phyloP scores from a whole-genome alignment of 2,113 vertebrate genomes.

The Gulo gulo region DNA sequence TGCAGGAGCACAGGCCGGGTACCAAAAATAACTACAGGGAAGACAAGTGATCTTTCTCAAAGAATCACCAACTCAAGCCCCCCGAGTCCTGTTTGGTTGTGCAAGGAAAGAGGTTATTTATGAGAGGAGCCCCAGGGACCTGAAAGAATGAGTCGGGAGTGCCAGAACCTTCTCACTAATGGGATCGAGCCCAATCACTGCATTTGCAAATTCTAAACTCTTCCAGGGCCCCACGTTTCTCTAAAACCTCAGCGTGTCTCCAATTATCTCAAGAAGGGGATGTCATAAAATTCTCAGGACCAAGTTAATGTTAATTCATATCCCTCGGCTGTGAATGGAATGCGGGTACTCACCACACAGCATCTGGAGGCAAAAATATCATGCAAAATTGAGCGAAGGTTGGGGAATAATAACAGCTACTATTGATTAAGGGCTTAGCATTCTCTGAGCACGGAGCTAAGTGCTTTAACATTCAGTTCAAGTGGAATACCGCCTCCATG shows the following conservation, averaged over 20 bases:
- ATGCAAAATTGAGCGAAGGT: not conserved
- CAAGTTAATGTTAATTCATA: not conserved
- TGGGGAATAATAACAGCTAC: not conserved
- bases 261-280: not conserved
- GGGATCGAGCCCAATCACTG: not conserved
- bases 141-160: not conserved
- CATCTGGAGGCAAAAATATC: not conserved
- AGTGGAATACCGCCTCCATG: not conserved
- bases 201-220: not conserved
- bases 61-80: not conserved
- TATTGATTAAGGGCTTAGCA: not conserved
- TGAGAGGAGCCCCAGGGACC: not conserved
- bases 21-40: not conserved
- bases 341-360: accelerated
- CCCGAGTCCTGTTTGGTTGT: not conserved
- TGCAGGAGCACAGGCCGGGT: not conserved
- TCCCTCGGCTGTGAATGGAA: not conserved
- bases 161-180: not conserved
- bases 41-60: not conserved
- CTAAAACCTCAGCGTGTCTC: not conserved
- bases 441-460: not conserved
- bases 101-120: not conserved
- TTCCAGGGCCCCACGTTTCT: not conserved
- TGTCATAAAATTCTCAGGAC: not conserved
- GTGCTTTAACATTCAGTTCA: not conserved